Base-by-base conservation (phyloP, 1,140 invertebrate genomes). In the Acromyrmex echinatior region DNA sequence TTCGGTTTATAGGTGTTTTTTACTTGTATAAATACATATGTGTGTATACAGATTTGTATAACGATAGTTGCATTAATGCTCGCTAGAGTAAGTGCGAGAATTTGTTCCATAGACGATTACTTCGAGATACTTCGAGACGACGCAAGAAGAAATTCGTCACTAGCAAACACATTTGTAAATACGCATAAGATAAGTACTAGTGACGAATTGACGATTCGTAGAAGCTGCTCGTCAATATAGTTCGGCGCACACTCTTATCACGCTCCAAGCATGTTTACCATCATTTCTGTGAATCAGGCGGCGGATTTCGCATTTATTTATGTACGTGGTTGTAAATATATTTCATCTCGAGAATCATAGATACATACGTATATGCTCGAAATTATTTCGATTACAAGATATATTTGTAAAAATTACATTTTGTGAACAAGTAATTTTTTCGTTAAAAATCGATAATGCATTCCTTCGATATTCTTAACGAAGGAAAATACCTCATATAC, bases 261-360 rank as follows among this genome's bases (percentile, higher is more conserved):
- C 10, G 2, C 7, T 82, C 18, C n/a, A 58, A 45, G 66, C 66
- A 71, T 84, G 49, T 84, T 73, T 51, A 84, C 14, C 49, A 58
- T n/a, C 56, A 65, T 63, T 18, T 84, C 68, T 31, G n/a, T 45
- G 39, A 76, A n/a, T 73, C 66, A 10, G 28, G 14, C 80, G 80
- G 60, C 18, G 49, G 56, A 84, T 28, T 73, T 74, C 3, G 68
- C 80, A 84, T 84, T 84, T 84, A 84, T 76, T 84, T 84, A 84
- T 84, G 6, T 76, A 84, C 28, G 14, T 62, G 16, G 9, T n/a
- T 84, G 80, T 84, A 84, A 84, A 84, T 84, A 74, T 74, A 62
- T 45, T 10, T 74, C 25, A 60, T 39, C 18, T 62, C 56, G 56
- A n/a, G 39, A 62, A 45, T 28, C 16, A 6, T 35, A 56, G 14